Base-by-base conservation (phyloP, 2,113 vertebrate species). In the Micromys minutus region DNA sequence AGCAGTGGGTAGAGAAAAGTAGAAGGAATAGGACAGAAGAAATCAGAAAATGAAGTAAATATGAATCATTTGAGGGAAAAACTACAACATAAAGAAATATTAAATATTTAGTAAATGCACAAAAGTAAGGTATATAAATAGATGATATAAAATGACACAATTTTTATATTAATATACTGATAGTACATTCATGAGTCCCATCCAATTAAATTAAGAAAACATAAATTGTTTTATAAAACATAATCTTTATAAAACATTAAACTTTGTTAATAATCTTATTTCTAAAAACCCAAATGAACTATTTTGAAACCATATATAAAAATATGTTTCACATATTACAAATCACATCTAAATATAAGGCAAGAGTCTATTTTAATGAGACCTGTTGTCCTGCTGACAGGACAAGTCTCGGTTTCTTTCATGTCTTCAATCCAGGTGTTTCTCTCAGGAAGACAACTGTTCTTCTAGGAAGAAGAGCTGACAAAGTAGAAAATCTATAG, bases 1-100 rank as follows among this genome's bases (percentile, higher is more conserved):
- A 34, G 45, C 7, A 26, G 45, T 75, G 11, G 3, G 1, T 13
- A 5, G 2, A 3, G 6, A 19, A 15, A 29, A 47, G 29, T 5
- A 17, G 12, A 5, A 45, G 29, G 63, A 74, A 45, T 24, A 47
- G 31, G 45, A 34, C 17, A 17, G 3, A 31, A 77, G 31, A 7
- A 77, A 77, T 50, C 45, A 47, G 22, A 47, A 76, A 76, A 76
- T 76, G 24, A 47, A 76, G 45, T 31, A 47, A 47, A 31, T 13
- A 26, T 76, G 29, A 34, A 34, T 50, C 50, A 6, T 34, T 17
- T 77, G 75, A 34, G 45, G 75, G 50, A 50, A 7, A 47, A 47
- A 34, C 26, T 9, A 45, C 16, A 76, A 26, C 29, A 77, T 77
- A 77, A 77, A 47, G 11, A 29, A 47, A 77, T 77, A 76, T 15